Conservation (phyloP, 2,888 invertebrate genomes). For the Leptinotarsa tumamoca region DNA sequence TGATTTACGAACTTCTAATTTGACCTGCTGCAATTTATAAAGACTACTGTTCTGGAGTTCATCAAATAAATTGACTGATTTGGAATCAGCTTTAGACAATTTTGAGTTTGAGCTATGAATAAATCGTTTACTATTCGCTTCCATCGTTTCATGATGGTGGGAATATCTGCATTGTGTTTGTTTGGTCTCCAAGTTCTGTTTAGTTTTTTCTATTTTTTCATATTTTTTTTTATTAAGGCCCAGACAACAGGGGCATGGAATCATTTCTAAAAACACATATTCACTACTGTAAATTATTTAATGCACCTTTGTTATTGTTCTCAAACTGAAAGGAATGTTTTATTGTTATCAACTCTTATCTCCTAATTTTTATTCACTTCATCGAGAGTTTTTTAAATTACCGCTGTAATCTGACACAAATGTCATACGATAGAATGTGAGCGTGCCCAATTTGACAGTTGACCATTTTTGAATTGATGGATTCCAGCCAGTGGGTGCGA, state of each 20-base stretch:
- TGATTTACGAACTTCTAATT: conserved; percentile 40
- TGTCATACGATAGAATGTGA: background rate
- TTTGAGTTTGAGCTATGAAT: background rate
- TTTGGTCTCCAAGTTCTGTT: background rate
- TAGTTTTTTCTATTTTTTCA: background rate
- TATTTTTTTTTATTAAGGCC: background rate
- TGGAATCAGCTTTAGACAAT: conserved; percentile 39
- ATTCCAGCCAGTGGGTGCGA: too few relatives aligned
- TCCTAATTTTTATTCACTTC: background rate
- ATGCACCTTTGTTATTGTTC: background rate
- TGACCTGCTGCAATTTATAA: conserved; percentile 38
- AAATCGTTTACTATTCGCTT: background rate
- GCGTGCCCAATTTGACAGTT: too few relatives aligned
- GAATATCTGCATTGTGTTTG: background rate
- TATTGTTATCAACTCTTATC: background rate
- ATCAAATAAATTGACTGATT: conserved; percentile 39
- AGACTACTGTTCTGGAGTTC: conserved; percentile 37
- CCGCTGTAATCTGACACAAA: background rate
- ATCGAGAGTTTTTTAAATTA: background rate
- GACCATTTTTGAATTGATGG: too few relatives aligned
- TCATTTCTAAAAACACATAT: background rate
- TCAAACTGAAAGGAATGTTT: background rate
- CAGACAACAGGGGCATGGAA: background rate
- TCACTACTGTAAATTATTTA: background rate
- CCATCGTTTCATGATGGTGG: background rate